Evolutionary conservation across 2,113 vertebrate genomes (phyloP).

Genomic region (Vulpes vulpes): DNA sequence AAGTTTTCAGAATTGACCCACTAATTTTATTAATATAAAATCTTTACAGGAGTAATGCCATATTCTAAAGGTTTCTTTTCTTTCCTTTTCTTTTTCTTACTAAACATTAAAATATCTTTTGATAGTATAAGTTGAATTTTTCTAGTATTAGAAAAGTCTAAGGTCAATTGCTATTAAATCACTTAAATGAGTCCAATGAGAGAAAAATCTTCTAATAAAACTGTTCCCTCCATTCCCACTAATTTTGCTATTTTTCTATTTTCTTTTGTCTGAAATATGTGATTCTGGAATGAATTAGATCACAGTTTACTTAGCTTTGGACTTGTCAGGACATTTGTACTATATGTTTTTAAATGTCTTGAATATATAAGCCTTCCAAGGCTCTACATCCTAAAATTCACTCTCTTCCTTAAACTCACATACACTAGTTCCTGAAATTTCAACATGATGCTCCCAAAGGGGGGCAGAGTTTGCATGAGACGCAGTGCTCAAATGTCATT

Average conservation of each 20-base stretch:
- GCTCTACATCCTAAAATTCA: not conserved
- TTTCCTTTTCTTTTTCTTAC: not conserved
- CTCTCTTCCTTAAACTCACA: not conserved
- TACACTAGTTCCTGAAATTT: not conserved
- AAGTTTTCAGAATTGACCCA: not conserved
- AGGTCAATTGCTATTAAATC: slow-evolving; percentile 23
- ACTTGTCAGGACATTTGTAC: not conserved
- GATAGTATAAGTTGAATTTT: not conserved
- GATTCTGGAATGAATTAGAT: not conserved
- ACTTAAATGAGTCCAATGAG: slow-evolving; percentile 46
- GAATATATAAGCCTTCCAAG: not conserved
- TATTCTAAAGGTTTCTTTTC: not conserved
- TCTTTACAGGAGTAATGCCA: not conserved
- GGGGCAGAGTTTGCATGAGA: not conserved
- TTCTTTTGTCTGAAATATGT: slow-evolving; percentile 11
- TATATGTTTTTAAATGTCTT: not conserved
- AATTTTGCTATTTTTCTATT: slow-evolving; percentile 13
- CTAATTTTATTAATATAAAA: slow-evolving; percentile 38
- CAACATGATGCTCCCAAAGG: not conserved
- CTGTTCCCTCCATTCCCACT: not conserved
- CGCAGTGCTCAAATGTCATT: not conserved
- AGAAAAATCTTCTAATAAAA: not conserved
- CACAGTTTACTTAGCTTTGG: not conserved
- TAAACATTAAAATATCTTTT: not conserved
- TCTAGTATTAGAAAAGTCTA: not conserved